Base-by-base conservation (phyloP, 2,797 vertebrate genomes). In the Sitta carolinensis region DNA sequence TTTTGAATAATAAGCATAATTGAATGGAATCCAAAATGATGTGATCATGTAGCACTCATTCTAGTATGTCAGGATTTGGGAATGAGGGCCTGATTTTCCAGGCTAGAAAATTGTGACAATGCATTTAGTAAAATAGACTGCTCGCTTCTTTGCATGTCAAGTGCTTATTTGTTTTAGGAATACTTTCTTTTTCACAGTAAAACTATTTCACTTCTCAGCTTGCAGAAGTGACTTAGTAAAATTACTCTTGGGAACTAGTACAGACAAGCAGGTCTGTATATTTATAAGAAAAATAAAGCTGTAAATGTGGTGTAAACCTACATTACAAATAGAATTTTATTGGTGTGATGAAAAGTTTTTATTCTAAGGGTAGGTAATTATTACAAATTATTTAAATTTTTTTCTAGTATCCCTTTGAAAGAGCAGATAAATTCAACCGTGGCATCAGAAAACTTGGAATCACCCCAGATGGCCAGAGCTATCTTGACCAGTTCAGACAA, bases 381-480 rank as follows among this genome's bases (percentile, higher is more conserved):
- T 64, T 68, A 67, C 16, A 54, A 90, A 48, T 94, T 20, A 40
- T 89, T 69, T 25, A 70, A 17, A 74, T 80, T 92, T 94, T 22
- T 97, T 90, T 97, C 50, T 83, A 99, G 99, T 99, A 99, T 96
- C 99, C 99, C 8, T 99, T 99, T 97, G 99, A 99, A 89, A 98
- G 99, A 95, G 99, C 99, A 29, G 99, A 99, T 97, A 99, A 99
- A 97, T 99, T 99, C 96, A 99, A 99, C 97, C 98, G 99, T 7
- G 99, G 99, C 78, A 99, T 99, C 97, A 98, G 99, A 94, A 99
- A 99, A 97, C 98, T 99, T 93, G 99, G 99, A 93, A 98, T 99
- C 94, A 99, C 99, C 61, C 99, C 99, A 0, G 99, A 99, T 58
- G 99, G 99, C 66, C 99, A 99, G 97, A 99, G 99, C 96, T 99